Percentiles rank a stretch among this genome's conserved stretches.
phyloP scores from a whole-genome alignment of 2,797 vertebrate species.

The Meriones psammophilus region DNA sequence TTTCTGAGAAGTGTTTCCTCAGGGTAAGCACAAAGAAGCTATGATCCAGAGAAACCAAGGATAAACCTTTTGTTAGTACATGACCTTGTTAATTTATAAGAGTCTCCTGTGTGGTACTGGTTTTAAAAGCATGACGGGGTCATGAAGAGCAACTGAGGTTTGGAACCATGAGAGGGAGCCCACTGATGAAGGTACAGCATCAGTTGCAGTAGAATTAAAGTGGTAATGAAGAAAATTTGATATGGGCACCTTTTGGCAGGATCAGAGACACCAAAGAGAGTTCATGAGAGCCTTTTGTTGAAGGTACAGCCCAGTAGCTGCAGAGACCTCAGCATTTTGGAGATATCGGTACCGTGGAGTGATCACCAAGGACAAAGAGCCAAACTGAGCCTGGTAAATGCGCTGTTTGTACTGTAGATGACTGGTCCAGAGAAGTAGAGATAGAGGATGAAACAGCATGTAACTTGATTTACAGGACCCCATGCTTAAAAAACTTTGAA shows the following conservation, averaged over 20 bases:
- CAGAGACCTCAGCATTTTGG: neutral
- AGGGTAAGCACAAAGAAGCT: neutral
- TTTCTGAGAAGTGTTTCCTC: neutral
- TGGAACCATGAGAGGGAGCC: neutral
- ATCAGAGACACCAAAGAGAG: neutral
- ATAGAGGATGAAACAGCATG: no score
- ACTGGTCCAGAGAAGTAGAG: neutral
- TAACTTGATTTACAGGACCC: neutral
- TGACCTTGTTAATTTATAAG: neutral
- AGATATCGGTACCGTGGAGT: neutral
- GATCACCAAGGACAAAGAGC: neutral
- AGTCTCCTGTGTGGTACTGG: neutral
- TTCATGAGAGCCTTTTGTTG: neutral
- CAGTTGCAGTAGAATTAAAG: neutral
- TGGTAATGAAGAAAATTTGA: neutral
- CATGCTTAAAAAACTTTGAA: neutral
- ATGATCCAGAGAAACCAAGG: neutral
- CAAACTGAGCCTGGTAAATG: neutral
- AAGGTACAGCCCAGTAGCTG: neutral
- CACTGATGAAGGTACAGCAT: neutral
- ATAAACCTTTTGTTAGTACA: neutral
- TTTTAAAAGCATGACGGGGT: neutral
- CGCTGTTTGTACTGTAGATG: no score
- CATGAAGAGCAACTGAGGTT: neutral
- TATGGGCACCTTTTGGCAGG: neutral